Base-by-base conservation (phyloP, 2,113 vertebrate species). In the Pungitius pungitius region DNA sequence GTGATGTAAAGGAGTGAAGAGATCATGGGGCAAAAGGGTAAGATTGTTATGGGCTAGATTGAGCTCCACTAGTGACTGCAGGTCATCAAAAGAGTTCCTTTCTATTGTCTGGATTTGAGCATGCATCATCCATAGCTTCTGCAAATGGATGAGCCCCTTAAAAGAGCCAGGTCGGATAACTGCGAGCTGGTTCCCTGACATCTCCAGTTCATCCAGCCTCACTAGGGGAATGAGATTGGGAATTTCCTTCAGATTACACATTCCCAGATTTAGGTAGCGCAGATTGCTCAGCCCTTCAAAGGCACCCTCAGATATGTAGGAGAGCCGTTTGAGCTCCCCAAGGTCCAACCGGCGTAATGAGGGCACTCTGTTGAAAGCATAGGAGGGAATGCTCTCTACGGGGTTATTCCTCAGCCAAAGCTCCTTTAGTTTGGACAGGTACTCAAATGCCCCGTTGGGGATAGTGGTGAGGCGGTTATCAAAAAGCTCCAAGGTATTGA, bases 81-180 rank as follows among this genome's bases (percentile, higher is more conserved):
- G 95, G 90, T 99, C 98, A 88, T 99, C 97, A 11, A 99, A 99
- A 81, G 97, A 96, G 91, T 99, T 99, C 86, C 98, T 94, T 88
- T 99, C 97, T 90, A 99, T 99, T 87, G 95, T 96, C 91, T 99
- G 98, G 86, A 99, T 98, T 92, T 99, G 97, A 61, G 98, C 97
- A 87, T 99, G 97, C 93, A 99, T 99, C 95, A 99, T 98, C 98
- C 97, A 99, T 82, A 99, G 88, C 94, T 99, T 99, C 88, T 99
- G 98, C 88, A 99, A 95, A 90, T 99, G 96, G 88, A 97, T 95
- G 82, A 99, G 94, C n/a, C 98, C 97, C 92, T 99, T 98, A 89
- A 99, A 99, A 52, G 97, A 99, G 59, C 97, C 98, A 3, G 98
- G 98, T 60, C 94, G 93, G 74, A 99, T 96, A 64, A 96, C 91